phyloP scores from a whole-genome alignment of 2,113 vertebrate genomes.

The Eupsittula cactorum region DNA sequence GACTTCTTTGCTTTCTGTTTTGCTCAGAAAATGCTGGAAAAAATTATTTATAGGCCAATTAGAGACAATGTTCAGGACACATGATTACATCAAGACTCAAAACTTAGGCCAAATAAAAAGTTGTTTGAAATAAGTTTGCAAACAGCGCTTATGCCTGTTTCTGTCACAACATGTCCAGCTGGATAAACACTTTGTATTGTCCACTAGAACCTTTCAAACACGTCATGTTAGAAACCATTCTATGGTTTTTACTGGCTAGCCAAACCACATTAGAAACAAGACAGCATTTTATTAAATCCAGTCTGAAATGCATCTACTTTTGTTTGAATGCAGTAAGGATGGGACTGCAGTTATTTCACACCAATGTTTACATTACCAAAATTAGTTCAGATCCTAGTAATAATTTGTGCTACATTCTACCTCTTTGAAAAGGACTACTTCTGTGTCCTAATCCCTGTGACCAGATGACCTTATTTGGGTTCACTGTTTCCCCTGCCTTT shows the following conservation, averaged over 20 bases:
- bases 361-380: background rate
- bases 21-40: conserved; percentile 3
- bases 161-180: background rate
- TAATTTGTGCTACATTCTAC: background rate
- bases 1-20: conserved; percentile 4
- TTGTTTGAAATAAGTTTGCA: background rate
- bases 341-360: background rate
- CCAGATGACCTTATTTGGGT: background rate
- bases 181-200: background rate
- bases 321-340: background rate
- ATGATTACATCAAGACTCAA: background rate
- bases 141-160: background rate
- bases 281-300: background rate
- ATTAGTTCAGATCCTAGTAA: background rate
- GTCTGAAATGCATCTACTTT: background rate
- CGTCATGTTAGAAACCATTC: background rate
- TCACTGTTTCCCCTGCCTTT: background rate
- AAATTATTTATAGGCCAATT: conserved; percentile 3
- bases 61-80: background rate
- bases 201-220: background rate
- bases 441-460: background rate
- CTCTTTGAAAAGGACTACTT: background rate
- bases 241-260: background rate
- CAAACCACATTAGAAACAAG: conserved; percentile 6
- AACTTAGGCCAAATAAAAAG: background rate